Evolutionary conservation across 2,888 invertebrate species (phyloP).

Genomic region (Fabriciana adippe): DNA sequence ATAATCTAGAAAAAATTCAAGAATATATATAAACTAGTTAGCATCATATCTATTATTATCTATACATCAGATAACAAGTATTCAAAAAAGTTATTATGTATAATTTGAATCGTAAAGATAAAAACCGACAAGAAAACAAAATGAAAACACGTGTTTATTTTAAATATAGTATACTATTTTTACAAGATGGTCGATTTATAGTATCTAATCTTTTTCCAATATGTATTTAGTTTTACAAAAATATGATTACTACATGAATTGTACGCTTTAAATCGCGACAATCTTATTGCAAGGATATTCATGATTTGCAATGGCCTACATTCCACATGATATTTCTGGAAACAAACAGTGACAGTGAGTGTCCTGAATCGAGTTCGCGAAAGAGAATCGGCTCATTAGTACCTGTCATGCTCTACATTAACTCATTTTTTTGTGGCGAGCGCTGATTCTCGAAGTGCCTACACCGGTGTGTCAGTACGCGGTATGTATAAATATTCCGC

Average conservation of each 20-base stretch:
- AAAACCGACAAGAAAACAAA: not conserved
- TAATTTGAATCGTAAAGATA: not conserved
- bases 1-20: conserved; percentile 14
- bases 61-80: conserved; percentile 7
- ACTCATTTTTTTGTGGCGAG: conserved; percentile 44
- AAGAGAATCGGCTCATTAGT: conserved; percentile 56
- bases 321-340: conserved; percentile 52
- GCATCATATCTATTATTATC: not conserved
- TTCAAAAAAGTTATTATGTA: not conserved
- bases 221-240: not conserved
- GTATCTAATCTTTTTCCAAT: conserved; percentile 3
- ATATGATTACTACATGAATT: not conserved
- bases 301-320: conserved; percentile 51
- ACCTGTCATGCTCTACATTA: conserved; percentile 63
- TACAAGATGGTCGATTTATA: not conserved
- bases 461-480: conserved; percentile 1
- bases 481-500: not conserved
- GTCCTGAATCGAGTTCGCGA: conserved; percentile 52
- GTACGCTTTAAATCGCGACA: not conserved
- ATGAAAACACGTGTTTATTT: not conserved
- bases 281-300: conserved; percentile 26
- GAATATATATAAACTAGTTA: conserved; percentile 8
- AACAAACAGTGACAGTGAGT: conserved; percentile 45
- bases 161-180: not conserved
- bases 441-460: conserved; percentile 26